Evolutionary conservation across 2,797 vertebrate species (phyloP).

Genomic region (Tragelaphus oryx): DNA sequence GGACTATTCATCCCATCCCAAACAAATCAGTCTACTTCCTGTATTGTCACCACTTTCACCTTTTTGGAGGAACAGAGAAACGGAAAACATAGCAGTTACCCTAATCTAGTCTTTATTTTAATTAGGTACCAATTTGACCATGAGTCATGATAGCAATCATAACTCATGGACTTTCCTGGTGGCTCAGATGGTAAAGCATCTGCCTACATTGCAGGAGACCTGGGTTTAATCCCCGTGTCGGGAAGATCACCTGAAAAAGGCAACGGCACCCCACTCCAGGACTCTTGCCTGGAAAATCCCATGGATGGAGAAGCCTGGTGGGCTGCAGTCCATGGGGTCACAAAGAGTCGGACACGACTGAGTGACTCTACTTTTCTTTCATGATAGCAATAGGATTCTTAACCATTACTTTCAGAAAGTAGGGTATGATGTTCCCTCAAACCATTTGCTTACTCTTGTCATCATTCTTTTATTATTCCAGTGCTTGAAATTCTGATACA

Average conservation of each 20-base stretch:
- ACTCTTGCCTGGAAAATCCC: background rate
- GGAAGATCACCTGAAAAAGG: background rate
- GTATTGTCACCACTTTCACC: background rate
- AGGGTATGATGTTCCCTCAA: background rate
- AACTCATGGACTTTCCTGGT: background rate
- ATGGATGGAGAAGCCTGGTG: background rate
- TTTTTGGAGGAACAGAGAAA: background rate
- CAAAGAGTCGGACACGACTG: background rate
- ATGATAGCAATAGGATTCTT: background rate
- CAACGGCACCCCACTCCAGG: background rate
- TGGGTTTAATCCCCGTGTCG: accelerated
- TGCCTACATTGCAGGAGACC: background rate
- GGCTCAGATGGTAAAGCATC: background rate
- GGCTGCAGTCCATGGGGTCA: background rate
- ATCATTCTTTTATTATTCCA: conserved; percentile 42
- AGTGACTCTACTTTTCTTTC: background rate
- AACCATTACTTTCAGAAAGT: background rate
- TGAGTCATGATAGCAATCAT: background rate
- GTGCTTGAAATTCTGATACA: conserved; percentile 60
- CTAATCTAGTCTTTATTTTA: conserved; percentile 20
- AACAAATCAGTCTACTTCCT: background rate
- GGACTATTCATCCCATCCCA: background rate
- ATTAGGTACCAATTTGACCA: background rate
- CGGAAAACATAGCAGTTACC: background rate
- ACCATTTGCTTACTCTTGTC: conserved; percentile 9